Conservation (phyloP, 1,140 invertebrate genomes). For the Gryllus bimaculatus region DNA sequence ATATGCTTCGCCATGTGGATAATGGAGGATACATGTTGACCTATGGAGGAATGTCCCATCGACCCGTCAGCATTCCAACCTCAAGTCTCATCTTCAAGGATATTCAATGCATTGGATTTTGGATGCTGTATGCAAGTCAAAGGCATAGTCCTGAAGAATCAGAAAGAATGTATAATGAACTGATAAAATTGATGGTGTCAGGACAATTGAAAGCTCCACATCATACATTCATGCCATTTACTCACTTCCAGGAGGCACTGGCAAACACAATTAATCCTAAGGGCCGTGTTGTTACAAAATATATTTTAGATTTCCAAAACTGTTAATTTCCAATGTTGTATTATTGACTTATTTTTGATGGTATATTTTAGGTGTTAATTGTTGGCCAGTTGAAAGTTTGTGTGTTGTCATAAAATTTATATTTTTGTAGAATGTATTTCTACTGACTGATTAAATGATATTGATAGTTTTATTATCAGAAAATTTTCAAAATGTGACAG, state of each 20-base stretch:
- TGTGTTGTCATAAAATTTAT: too few species aligned
- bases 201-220: conserved; percentile 64
- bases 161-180: conserved; percentile 62
- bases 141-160: conserved; percentile 45
- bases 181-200: conserved; percentile 58
- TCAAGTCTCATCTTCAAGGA: conserved; percentile 89
- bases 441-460: too few species aligned
- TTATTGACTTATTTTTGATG: too few species aligned
- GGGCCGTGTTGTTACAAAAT: conserved; percentile 65
- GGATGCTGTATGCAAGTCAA: conserved; percentile 88
- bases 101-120: conserved; percentile 79
- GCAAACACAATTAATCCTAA: conserved; percentile 52
- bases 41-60: conserved; percentile 96
- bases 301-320: conserved; percentile 52
- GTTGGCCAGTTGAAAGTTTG: too few species aligned
- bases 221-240: conserved; percentile 60
- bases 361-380: too few species aligned
- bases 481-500: too few species aligned
- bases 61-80: conserved; percentile 76
- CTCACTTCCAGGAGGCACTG: conserved; percentile 66
- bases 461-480: too few species aligned
- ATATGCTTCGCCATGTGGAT: conserved; percentile 66
- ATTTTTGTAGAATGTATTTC: too few species aligned
- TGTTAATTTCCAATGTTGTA: neutral
- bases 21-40: conserved; percentile 77